Evolutionary conservation across 2,797 vertebrate species (phyloP), one percentile per base, ranked within the genome.

Genomic region (Acipenser oxyrinchus): DNA sequence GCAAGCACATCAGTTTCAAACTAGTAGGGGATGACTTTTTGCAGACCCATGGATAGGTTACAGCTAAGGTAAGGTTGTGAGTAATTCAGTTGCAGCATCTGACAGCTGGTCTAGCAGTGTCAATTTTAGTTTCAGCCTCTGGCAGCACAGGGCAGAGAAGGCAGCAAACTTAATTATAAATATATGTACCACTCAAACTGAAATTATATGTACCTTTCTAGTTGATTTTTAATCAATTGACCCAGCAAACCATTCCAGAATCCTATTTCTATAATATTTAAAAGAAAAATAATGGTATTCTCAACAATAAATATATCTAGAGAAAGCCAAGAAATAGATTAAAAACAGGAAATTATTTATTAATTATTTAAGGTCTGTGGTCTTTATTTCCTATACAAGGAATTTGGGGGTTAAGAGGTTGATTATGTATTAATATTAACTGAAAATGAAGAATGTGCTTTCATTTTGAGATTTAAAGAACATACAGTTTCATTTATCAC

Each of bases 1-100:
- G 67, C 69, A 75, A 76, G 76, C 74, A 74, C 68, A 65, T 66
- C 67, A 66, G 70, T 75, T 67, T 71, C 65, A 66, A 51, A 53
- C 70, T 10, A 52, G 49, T 23, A 53, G 66, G 68, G 61, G 72
- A 37, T 70, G 67, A 74, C 13, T 64, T 48, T 69, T 5, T 37
- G 37, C 37, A 37, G 37, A 37, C 37, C 37, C 3, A 37, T 5
- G 37, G 37, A 37, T 37, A 37, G 37, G 37, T 37, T 37, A 37
- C 37, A 37, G 37, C 37, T 37, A 4, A 37, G 37, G 5, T 37
- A 37, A 37, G 4, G 37, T 37, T 37, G 37, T 37, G 37, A 5
- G 37, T 37, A 37, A 37, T 37, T 37, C 37, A 37, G 37, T 4
- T 37, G 5, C 37, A 37, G 37, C 37, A 37, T 37, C 37, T 37